These are phyloP conservation scores for Melanotaenia parkinsoni DNA, from an alignment of 2,797 vertebrate species.

Conservation along the genomic window DNA sequence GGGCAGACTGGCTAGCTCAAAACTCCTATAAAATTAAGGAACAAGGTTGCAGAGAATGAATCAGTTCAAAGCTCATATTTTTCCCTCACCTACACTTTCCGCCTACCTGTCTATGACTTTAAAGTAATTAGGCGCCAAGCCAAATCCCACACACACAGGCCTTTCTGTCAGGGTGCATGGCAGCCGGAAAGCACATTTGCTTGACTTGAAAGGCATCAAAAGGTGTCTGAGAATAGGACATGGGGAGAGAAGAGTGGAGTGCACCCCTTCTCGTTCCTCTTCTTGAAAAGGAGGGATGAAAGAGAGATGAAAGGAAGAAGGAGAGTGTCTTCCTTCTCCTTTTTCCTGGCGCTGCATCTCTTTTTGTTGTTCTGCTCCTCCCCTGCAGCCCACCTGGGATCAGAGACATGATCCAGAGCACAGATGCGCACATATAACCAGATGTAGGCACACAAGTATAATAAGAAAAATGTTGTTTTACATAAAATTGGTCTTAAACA, in stretches of 20 bases:
- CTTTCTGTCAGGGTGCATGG: slow-evolving; percentile 46
- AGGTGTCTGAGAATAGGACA: slow-evolving; percentile 47
- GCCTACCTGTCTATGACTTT: slow-evolving; percentile 67
- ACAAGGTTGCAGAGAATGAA: slow-evolving; percentile 38
- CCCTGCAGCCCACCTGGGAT: slow-evolving; percentile 71
- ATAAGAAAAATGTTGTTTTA: background rate
- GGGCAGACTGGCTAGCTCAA: slow-evolving; percentile 15
- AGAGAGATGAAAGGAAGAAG: slow-evolving; percentile 76
- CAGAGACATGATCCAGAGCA: slow-evolving; percentile 56
- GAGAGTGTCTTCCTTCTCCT: slow-evolving; percentile 67
- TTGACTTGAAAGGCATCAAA: slow-evolving; percentile 82
- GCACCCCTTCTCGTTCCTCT: slow-evolving; percentile 28
- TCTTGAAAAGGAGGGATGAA: slow-evolving; percentile 76
- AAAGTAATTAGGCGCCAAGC: slow-evolving; percentile 72
- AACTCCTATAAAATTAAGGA: slow-evolving; percentile 39
- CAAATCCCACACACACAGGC: slow-evolving; percentile 43
- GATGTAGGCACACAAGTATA: background rate
- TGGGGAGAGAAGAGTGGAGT: slow-evolving; percentile 9
- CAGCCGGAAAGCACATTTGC: slow-evolving; percentile 74
- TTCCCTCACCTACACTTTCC: slow-evolving; percentile 51
- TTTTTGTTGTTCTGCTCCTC: slow-evolving; percentile 57
- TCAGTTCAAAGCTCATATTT: slow-evolving; percentile 56
- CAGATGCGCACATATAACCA: slow-evolving; percentile 14
- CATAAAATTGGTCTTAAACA: background rate
- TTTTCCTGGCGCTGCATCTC: slow-evolving; percentile 59